A percentile compares a stretch with the other conserved stretches of the same genome.
Conservation (phyloP, 2,797 vertebrate species). For the Eulemur mongoz region DNA sequence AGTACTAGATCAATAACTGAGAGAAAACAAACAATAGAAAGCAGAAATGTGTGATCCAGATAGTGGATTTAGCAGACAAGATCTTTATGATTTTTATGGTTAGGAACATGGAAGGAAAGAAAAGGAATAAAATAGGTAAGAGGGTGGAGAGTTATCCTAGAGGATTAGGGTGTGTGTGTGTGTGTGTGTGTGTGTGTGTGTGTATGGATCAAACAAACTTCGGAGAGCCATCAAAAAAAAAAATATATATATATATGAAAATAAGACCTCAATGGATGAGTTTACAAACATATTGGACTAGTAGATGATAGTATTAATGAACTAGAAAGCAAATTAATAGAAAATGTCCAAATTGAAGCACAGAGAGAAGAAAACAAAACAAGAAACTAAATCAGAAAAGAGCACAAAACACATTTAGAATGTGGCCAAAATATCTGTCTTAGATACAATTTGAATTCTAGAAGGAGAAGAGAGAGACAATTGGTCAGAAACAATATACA, state of each 20-base stretch:
- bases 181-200: background rate
- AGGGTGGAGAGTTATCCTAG: background rate
- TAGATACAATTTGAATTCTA: background rate
- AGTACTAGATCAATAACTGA: background rate
- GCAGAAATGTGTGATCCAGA: background rate
- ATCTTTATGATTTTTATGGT: background rate
- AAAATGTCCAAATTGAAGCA: background rate
- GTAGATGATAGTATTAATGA: background rate
- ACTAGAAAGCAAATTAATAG: background rate
- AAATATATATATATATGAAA: background rate
- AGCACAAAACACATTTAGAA: background rate
- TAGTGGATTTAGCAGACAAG: background rate
- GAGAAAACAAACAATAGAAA: conserved; percentile 19
- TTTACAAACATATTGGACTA: background rate
- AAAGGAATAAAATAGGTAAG: background rate
- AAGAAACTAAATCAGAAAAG: background rate
- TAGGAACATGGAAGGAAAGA: background rate
- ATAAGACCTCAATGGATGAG: background rate
- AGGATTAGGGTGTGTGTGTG: background rate
- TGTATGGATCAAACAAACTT: background rate
- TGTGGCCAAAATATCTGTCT: background rate
- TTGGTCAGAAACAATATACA: background rate
- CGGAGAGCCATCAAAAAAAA: background rate
- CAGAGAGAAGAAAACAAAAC: background rate
- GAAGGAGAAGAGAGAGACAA: background rate